A percentile compares a stretch with the other conserved stretches of the same genome.
phyloP scores from a whole-genome alignment of 1,140 invertebrate genomes.

The Leptopilina clavipes region DNA sequence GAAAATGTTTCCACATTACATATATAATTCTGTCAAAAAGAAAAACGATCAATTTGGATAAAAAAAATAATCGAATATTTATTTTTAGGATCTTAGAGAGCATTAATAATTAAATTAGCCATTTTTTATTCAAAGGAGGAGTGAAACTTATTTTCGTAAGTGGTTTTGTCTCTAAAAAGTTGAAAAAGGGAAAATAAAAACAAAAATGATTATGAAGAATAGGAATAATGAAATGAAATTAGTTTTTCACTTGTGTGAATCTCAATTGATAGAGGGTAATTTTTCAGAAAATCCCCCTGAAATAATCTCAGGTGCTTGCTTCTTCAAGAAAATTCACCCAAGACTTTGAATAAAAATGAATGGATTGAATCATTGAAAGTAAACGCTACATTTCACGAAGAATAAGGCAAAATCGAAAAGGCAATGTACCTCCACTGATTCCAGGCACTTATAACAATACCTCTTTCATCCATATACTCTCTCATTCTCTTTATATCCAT shows the following conservation, averaged over 20 bases:
- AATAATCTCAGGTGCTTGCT: background rate
- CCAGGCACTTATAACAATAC: conserved; percentile 9
- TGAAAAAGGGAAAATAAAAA: too few species aligned
- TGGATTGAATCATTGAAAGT: conserved; percentile 16
- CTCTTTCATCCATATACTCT: background rate
- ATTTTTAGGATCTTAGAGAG: background rate
- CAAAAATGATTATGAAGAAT: too few species aligned
- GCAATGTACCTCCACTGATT: background rate
- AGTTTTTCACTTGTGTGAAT: background rate
- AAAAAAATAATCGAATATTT: conserved; percentile 11
- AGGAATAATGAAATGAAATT: too few species aligned
- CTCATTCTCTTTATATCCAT: conserved; percentile 13
- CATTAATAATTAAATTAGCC: conserved; percentile 4
- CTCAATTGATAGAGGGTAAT: background rate
- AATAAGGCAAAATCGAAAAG: conserved; percentile 13
- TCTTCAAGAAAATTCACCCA: background rate
- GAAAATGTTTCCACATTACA: background rate
- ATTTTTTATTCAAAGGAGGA: background rate
- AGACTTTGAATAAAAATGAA: conserved; percentile 2
- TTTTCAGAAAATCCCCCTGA: background rate
- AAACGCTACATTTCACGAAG: background rate
- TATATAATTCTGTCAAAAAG: background rate
- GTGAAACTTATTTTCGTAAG: background rate
- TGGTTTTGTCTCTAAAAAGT: background rate
- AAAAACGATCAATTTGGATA: background rate